These are phyloP conservation scores for Coracopsis vasa DNA, from an alignment of 2,113 vertebrate species.

Conservation along the genomic window DNA sequence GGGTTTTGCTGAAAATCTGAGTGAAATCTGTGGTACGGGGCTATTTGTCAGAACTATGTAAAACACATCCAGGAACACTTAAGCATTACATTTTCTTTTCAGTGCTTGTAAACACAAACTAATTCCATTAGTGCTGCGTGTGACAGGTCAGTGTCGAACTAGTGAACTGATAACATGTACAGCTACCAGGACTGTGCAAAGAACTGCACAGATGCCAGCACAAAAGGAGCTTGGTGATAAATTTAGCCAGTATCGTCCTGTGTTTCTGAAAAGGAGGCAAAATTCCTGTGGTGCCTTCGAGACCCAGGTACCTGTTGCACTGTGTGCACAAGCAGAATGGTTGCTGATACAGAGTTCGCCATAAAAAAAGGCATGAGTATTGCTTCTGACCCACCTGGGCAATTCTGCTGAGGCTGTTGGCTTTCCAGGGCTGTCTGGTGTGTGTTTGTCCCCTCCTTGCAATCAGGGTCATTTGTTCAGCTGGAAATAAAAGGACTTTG, in stretches of 20 bases:
- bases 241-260: neutral
- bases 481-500: neutral
- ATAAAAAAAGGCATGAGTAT: neutral
- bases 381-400: neutral
- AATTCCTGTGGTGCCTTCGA: neutral
- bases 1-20: neutral
- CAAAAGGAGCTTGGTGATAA: neutral
- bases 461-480: neutral
- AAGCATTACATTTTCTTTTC: neutral
- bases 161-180: neutral
- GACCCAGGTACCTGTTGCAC: neutral
- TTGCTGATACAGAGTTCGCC: neutral
- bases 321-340: neutral
- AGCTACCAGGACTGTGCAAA: neutral
- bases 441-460: neutral
- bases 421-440: neutral
- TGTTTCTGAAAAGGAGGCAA: neutral
- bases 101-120: neutral
- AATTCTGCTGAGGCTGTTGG: neutral
- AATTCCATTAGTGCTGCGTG: neutral
- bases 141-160: neutral
- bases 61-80: neutral
- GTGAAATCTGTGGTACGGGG: neutral
- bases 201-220: neutral
- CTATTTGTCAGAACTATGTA: neutral